A percentile compares a stretch with the other conserved stretches of the same genome.
Conservation (phyloP, 2,113 vertebrate genomes). For the Odobenus rosmarus region DNA sequence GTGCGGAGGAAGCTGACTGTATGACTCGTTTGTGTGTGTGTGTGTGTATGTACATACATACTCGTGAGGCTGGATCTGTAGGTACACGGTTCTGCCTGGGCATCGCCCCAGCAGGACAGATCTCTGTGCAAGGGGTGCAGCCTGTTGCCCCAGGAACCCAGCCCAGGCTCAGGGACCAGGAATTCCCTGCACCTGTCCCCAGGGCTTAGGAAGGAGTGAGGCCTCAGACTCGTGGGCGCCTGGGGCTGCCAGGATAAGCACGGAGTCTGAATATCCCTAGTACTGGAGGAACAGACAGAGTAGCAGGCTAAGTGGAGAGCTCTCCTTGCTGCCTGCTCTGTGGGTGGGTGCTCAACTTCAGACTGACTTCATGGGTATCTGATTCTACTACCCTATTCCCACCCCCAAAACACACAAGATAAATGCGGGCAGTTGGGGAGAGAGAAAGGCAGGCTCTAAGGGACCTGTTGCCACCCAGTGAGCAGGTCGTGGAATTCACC, state of each 20-base stretch:
- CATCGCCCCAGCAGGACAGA: not conserved
- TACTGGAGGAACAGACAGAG: not conserved
- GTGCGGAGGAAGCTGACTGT: not conserved
- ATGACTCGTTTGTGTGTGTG: not conserved
- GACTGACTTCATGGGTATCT: not conserved
- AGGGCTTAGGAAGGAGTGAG: not conserved
- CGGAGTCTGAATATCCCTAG: not conserved
- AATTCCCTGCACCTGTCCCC: not conserved
- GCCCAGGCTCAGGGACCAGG: not conserved
- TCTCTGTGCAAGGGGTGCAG: not conserved
- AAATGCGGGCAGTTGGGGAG: not conserved
- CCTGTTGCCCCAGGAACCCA: not conserved
- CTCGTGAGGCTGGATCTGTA: not conserved
- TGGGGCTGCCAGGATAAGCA: not conserved
- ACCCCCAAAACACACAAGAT: not conserved
- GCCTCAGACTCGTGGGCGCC: not conserved
- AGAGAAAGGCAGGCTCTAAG: not conserved
- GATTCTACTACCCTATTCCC: not conserved
- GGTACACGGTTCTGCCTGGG: not conserved
- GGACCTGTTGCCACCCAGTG: not conserved
- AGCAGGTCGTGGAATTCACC: not conserved
- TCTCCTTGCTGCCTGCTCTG: not conserved
- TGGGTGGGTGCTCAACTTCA: not conserved
- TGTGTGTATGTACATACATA: not conserved
- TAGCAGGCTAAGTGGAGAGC: not conserved